These are phyloP conservation scores for Bothrops jararaca DNA, from an alignment of 2,113 vertebrate species.

Conservation along the genomic window DNA sequence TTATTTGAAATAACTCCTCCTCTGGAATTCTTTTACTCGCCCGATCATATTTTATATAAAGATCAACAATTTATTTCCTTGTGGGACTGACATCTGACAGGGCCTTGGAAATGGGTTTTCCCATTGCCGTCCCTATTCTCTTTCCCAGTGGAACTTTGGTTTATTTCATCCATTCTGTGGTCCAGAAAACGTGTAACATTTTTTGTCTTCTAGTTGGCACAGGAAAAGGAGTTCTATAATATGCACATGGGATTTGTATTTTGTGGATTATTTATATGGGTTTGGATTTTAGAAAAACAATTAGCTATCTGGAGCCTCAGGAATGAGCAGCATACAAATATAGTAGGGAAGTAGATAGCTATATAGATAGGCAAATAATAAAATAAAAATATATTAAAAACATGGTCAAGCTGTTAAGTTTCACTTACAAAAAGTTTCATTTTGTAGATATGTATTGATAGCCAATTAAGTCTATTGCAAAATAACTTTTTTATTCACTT, in stretches of 20 bases:
- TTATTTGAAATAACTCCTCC: not conserved
- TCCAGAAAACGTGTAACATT: not conserved
- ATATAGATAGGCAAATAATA: not conserved
- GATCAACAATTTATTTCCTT: not conserved
- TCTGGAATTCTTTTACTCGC: not conserved
- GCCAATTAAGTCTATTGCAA: conserved; percentile 1
- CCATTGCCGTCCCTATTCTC: not conserved
- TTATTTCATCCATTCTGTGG: not conserved
- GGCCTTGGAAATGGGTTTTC: not conserved
- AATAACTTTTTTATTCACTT: not conserved
- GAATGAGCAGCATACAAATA: not conserved
- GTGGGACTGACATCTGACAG: not conserved
- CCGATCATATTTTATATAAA: not conserved
- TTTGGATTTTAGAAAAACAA: not conserved
- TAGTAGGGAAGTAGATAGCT: not conserved
- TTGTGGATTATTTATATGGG: not conserved
- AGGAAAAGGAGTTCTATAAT: not conserved
- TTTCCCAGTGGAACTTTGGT: not conserved
- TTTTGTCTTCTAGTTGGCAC: not conserved
- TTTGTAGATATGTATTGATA: conserved; percentile 13
- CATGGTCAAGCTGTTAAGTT: not conserved
- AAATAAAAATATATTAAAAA: conserved; percentile 15
- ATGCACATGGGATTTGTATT: not conserved
- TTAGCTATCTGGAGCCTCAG: not conserved
- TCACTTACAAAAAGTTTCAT: not conserved